These are phyloP conservation scores for Ramphastos sulfuratus DNA, from an alignment of 2,113 vertebrate genomes.

Conservation along the genomic window DNA sequence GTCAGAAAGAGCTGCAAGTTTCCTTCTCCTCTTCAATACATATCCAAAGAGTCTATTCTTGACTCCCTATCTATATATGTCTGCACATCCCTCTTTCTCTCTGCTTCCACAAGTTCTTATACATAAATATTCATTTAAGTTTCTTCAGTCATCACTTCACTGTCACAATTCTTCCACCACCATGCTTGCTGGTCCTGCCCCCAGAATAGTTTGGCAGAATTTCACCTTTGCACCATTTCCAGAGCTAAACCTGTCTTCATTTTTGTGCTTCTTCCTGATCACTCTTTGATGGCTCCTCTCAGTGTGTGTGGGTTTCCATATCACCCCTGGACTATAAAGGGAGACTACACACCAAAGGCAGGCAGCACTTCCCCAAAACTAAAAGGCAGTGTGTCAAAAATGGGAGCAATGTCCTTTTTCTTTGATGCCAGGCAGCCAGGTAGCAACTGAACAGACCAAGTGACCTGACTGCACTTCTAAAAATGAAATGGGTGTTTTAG, in stretches of 20 bases:
- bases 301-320: background rate
- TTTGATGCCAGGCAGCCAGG: background rate
- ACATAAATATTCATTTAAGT: background rate
- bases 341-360: background rate
- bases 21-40: background rate
- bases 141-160: background rate
- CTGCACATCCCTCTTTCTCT: background rate
- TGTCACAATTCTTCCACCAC: background rate
- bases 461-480: background rate
- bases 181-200: background rate
- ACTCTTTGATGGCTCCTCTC: background rate
- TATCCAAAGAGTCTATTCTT: constrained; percentile 1
- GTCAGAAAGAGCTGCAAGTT: background rate
- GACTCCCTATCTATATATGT: background rate
- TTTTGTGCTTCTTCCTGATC: background rate
- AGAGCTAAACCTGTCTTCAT: background rate
- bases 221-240: background rate
- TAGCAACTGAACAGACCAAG: background rate
- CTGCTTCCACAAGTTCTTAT: background rate
- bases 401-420: background rate
- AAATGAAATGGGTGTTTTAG: background rate
- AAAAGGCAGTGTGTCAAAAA: background rate
- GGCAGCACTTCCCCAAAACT: background rate
- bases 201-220: background rate
- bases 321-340: background rate